Base-by-base conservation (phyloP, 2,888 invertebrate genomes). In the Erynnis tages region DNA sequence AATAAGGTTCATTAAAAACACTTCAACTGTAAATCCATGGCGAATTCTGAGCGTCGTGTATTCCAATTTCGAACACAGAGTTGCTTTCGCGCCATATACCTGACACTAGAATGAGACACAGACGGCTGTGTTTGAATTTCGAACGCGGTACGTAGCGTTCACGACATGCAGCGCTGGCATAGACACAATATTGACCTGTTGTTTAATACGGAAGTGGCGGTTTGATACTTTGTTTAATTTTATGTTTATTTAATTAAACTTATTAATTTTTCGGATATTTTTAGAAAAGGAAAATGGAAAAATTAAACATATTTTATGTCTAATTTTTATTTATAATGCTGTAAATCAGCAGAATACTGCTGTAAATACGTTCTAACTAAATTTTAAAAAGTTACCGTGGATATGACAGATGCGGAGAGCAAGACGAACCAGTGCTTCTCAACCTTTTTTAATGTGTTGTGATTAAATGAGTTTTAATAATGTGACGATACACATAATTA, bases 141-240 rank as follows among this genome's bases (percentile, higher is more conserved):
- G 34, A 49, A 34, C 25, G 13, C 17, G 16, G 17, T 47, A 38
- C 34, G 40, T 2, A 41, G 25, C 25, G 58, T 58, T 61, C 62
- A 61, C 60, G 60, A 59, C 61, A 57, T 66, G 65, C 64, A 65
- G 56, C 62, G 67, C 62, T 66, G 65, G 64, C 64, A 67, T 65
- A 67, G 66, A 68, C 65, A 69, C 67, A 68, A 68, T 68, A 69
- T 71, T 69, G 72, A 68, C 69, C 67, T 68, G 66, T 58, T 46
- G 55, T 63, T 30, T 54, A 56, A 37, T 16, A 10, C 17, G 63
- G 58, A 56, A 29, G 2, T 3, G n/a, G 3, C 0, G 35, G 55
- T 44, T 69, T 69, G 63, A 68, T 67, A 65, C 60, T 67, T 66
- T 53, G 2, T 34, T n/a, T 46, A 27, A 46, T 32, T 32, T 14